Percentiles rank a stretch among this genome's conserved stretches.
Evolutionary conservation across 23 tunicate species (phyloP).

Genomic region (Halocynthia aurantium): DNA sequence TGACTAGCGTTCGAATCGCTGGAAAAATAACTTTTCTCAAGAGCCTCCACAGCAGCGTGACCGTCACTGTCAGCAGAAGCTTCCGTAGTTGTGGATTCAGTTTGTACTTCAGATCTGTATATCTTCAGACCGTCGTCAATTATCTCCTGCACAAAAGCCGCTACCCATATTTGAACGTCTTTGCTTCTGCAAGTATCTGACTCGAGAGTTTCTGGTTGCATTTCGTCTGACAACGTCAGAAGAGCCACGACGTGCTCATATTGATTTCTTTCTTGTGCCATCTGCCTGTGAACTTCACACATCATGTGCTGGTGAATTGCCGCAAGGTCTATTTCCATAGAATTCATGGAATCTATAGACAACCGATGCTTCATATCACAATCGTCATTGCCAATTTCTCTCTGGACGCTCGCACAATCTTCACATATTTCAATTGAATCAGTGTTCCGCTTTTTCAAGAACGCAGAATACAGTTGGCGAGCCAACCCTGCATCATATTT

Average conservation of each 20-base stretch:
- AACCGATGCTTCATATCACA: background rate
- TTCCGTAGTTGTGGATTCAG: background rate
- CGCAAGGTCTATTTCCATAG: background rate
- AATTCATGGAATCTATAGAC: background rate
- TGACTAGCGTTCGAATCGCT: background rate
- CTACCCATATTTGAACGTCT: slow-evolving; percentile 17
- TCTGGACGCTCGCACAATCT: background rate
- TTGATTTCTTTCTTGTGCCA: slow-evolving; percentile 1
- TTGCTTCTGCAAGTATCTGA: background rate
- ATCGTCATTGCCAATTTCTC: background rate
- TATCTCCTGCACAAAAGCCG: slow-evolving; percentile 9
- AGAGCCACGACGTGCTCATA: slow-evolving; percentile 16
- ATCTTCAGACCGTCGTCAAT: slow-evolving; percentile 7
- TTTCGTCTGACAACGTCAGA: slow-evolving; percentile 19
- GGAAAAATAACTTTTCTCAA: background rate
- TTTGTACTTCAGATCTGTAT: background rate
- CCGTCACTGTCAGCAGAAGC: background rate
- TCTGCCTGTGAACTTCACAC: slow-evolving; percentile 22
- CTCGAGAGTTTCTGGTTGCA: background rate
- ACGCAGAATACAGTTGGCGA: background rate
- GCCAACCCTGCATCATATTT: background rate
- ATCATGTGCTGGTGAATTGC: background rate
- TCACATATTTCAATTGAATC: background rate
- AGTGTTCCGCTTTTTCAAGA: background rate
- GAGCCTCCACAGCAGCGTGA: background rate